Evolutionary conservation across 92 coral and sea anemone genomes (phyloP).

Genomic region (Blastomussa wellsi): DNA sequence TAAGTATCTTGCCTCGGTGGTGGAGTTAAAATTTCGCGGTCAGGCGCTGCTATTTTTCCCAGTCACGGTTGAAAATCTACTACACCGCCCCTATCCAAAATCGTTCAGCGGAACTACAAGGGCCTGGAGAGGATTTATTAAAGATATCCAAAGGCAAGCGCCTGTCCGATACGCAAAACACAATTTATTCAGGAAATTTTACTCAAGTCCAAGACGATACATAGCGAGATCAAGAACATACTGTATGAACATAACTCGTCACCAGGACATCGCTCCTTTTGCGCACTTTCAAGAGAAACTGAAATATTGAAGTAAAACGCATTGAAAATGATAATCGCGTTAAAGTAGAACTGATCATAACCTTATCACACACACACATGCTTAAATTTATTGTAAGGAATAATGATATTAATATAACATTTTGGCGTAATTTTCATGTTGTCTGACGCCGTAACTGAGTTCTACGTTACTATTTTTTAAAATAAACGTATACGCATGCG

Average conservation of each 20-base stretch:
- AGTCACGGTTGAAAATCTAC: constrained; percentile 11
- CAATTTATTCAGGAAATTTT: not conserved
- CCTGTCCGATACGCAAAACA: constrained; percentile 6
- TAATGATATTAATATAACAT: too few relatives aligned
- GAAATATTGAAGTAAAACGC: too few relatives aligned
- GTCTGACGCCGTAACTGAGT: too few relatives aligned
- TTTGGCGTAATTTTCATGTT: too few relatives aligned
- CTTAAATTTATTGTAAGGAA: too few relatives aligned
- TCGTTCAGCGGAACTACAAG: not conserved
- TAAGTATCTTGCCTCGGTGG: constrained; percentile 24
- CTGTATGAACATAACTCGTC: constrained; percentile 35
- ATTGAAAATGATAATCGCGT: too few relatives aligned
- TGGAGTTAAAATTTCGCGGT: constrained; percentile 49
- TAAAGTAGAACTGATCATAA: too few relatives aligned
- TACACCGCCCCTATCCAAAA: constrained; percentile 8
- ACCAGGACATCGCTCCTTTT: constrained; percentile 36
- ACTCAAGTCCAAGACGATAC: not conserved
- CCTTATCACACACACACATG: too few relatives aligned
- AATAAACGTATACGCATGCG: too few relatives aligned
- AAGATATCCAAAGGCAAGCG: not conserved
- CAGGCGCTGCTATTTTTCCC: constrained; percentile 45
- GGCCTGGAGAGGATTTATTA: constrained; percentile 22
- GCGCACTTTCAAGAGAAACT: constrained; percentile 21
- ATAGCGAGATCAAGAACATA: constrained; percentile 13
- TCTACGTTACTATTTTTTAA: too few relatives aligned